Evolutionary conservation across 2,888 invertebrate genomes (phyloP).

Genomic region (Pristionchus entomophagus): DNA sequence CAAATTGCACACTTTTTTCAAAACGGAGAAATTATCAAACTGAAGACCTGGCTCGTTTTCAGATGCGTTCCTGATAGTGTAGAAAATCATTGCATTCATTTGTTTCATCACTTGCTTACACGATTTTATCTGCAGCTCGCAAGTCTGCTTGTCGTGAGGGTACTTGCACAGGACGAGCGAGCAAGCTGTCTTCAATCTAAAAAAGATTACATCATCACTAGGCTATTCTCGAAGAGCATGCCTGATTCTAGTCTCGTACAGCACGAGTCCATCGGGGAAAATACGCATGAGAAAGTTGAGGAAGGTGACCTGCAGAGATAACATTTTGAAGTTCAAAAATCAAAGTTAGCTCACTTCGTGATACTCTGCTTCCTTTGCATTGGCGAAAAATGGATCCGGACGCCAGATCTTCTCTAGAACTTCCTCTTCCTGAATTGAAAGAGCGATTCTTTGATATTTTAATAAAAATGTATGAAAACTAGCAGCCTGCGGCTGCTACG

Average conservation of each 20-base stretch:
- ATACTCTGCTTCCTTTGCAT: conserved; percentile 75
- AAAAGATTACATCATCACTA: conserved; percentile 43
- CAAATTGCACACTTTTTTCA: too few species aligned
- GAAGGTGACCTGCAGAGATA: conserved; percentile 67
- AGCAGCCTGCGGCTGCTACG: too few species aligned
- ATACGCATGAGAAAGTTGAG: conserved; percentile 75
- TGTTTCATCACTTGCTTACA: too few species aligned
- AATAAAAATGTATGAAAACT: too few species aligned
- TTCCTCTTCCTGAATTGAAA: conserved; percentile 57
- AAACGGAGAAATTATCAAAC: too few species aligned
- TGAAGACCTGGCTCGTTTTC: too few species aligned
- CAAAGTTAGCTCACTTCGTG: conserved; percentile 61
- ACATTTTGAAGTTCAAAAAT: background rate
- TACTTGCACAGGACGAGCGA: conserved; percentile 75
- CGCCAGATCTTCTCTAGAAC: conserved; percentile 74
- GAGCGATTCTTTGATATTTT: background rate
- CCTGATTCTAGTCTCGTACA: conserved; percentile 73
- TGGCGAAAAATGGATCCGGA: conserved; percentile 73
- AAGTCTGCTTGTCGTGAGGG: conserved; percentile 75
- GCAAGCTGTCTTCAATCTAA: conserved; percentile 74
- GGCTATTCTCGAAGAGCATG: background rate
- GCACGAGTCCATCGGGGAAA: conserved; percentile 73
- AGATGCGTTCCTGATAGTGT: too few species aligned
- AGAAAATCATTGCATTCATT: too few species aligned
- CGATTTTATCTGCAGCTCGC: conserved; percentile 73